Conservation (phyloP, 2,888 invertebrate species). For the Meiosimyza platycephala region DNA sequence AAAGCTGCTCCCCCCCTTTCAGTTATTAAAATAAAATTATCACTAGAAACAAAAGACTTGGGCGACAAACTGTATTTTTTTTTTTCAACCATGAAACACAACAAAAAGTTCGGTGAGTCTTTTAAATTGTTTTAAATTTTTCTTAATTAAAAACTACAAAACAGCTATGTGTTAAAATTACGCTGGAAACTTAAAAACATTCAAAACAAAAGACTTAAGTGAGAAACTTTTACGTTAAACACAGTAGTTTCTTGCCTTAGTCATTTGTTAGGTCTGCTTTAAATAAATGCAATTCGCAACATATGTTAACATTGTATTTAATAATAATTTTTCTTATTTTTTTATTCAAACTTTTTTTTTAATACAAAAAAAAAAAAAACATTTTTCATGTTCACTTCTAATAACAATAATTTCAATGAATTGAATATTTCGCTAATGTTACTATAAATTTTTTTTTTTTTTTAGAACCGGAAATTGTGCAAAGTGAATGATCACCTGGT, state of each 20-base stretch:
- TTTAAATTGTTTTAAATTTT: too few relatives aligned
- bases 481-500: constrained; percentile 7
- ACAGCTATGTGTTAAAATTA: neutral
- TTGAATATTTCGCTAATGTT: too few relatives aligned
- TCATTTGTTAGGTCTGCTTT: neutral
- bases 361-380: neutral
- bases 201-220: neutral
- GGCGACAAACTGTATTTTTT: neutral
- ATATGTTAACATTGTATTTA: too few relatives aligned
- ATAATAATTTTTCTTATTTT: too few relatives aligned
- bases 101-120: too few relatives aligned
- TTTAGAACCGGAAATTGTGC: constrained; percentile 6
- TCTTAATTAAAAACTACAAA: neutral
- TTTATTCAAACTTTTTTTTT: too few relatives aligned
- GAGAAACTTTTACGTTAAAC: neutral
- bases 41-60: neutral
- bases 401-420: neutral
- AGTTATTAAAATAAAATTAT: neutral
- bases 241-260: constrained; percentile 23
- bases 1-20: neutral
- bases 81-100: too few relatives aligned
- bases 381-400: neutral
- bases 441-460: too few relatives aligned
- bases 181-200: neutral
- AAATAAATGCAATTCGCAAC: neutral